Percentiles rank a stretch among this genome's conserved stretches.
These are phyloP conservation scores for Chaetophractus vellerosus DNA, from an alignment of 2,797 vertebrate genomes.

Conservation along the genomic window DNA sequence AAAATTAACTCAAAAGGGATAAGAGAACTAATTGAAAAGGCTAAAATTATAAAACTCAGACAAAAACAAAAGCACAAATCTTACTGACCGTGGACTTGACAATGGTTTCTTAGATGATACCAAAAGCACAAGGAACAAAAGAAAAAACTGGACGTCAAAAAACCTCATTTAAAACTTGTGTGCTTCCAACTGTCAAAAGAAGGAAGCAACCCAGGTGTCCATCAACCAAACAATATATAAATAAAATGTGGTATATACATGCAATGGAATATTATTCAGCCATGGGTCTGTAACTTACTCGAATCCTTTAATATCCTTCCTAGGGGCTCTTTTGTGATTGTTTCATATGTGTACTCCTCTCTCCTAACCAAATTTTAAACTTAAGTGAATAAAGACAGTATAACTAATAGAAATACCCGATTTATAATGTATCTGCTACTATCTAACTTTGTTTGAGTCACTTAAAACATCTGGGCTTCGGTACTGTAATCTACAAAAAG, in stretches of 20 bases:
- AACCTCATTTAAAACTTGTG: not conserved
- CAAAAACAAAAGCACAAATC: not conserved
- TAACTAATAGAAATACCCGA: not conserved
- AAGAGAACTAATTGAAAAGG: too few species aligned
- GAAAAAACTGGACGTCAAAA: not conserved
- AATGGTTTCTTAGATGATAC: too few species aligned
- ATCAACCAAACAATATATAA: too few species aligned
- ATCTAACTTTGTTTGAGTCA: not conserved
- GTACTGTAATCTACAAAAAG: not conserved
- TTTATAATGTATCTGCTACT: not conserved
- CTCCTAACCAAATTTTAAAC: not conserved
- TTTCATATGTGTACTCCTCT: not conserved
- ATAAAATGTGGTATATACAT: too few species aligned
- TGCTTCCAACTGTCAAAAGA: not conserved
- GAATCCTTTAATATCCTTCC: not conserved
- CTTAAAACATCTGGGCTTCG: not conserved
- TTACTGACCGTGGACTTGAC: too few species aligned
- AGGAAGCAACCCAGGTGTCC: too few species aligned
- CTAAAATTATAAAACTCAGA: too few species aligned
- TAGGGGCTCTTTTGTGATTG: not conserved
- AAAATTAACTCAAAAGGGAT: too few species aligned
- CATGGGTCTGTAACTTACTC: not conserved
- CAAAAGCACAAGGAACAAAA: not conserved
- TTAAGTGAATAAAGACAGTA: not conserved
- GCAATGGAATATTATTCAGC: not conserved